phyloP scores from a whole-genome alignment of 2,888 invertebrate species.

The Nomada ruficornis region DNA sequence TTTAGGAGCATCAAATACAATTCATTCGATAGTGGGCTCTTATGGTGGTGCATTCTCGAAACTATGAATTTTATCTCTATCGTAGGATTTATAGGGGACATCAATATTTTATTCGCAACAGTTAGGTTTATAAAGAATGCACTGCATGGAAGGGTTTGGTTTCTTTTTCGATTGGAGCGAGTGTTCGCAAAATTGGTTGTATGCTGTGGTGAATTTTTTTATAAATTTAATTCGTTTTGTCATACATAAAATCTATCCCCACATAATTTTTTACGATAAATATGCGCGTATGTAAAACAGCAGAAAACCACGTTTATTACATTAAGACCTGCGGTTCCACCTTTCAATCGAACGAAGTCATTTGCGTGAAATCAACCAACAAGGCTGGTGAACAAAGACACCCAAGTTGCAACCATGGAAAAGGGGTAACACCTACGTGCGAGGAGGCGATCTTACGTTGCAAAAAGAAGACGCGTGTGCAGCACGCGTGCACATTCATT shows the following conservation, averaged over 20 bases:
- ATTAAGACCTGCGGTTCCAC: conserved; percentile 1
- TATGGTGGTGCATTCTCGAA: neutral
- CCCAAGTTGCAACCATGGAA: conserved; percentile 2
- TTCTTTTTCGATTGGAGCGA: no score
- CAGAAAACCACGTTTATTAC: neutral
- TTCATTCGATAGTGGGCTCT: neutral
- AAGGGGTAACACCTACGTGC: conserved; percentile 35
- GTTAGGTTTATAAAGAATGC: neutral
- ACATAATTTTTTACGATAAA: neutral
- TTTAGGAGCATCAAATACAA: conserved; percentile 19
- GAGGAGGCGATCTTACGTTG: conserved; percentile 27
- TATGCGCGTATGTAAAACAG: neutral
- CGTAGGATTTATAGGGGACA: no score
- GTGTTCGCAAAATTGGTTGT: neutral
- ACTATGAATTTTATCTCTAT: neutral
- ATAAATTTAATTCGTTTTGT: no score
- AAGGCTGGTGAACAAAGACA: neutral
- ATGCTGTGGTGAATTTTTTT: no score
- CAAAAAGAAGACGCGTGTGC: conserved; percentile 30
- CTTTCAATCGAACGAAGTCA: neutral
- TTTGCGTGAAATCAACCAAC: conserved; percentile 1
- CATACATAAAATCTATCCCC: neutral
- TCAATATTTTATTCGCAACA: neutral
- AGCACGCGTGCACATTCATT: conserved; percentile 64
- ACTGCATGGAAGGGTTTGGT: no score